These are phyloP conservation scores for Leucophenga varia DNA, from an alignment of 1,140 invertebrate genomes.

Conservation along the genomic window DNA sequence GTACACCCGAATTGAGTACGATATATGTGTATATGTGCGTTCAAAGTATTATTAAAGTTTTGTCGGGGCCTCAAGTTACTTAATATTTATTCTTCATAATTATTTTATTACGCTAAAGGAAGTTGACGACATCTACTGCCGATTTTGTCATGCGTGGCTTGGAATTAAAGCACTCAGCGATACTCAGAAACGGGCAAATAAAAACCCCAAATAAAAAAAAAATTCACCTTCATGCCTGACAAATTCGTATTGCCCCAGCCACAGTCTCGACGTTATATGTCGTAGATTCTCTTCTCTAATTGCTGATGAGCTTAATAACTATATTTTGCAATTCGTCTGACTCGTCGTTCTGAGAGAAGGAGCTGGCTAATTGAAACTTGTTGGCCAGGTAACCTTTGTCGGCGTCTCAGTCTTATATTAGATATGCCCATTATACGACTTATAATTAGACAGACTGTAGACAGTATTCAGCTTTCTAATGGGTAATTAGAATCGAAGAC, in stretches of 20 bases:
- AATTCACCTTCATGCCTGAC: constrained; percentile 45
- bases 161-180: constrained; percentile 24
- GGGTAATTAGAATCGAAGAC: constrained; percentile 8
- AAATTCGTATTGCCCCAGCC: constrained; percentile 13
- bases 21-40: too few species aligned
- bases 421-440: constrained; percentile 9
- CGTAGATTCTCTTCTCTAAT: constrained; percentile 14
- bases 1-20: too few species aligned
- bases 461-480: constrained; percentile 13
- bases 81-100: constrained; percentile 52
- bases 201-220: constrained; percentile 8
- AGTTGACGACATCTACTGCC: constrained; percentile 40
- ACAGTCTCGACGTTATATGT: too few species aligned
- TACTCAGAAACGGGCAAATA: constrained; percentile 7
- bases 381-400: constrained; percentile 24
- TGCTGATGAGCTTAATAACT: constrained; percentile 38
- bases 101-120: constrained; percentile 43
- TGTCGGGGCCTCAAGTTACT: too few species aligned
- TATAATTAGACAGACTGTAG: constrained; percentile 23
- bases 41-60: too few species aligned
- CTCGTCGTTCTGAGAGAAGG: constrained; percentile 10
- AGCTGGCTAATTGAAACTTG: constrained; percentile 11
- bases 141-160: constrained; percentile 47
- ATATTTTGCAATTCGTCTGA: constrained; percentile 30
- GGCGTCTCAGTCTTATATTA: constrained; percentile 10